Conservation (phyloP, 2,797 vertebrate species). For the Girardinus metallicus region DNA sequence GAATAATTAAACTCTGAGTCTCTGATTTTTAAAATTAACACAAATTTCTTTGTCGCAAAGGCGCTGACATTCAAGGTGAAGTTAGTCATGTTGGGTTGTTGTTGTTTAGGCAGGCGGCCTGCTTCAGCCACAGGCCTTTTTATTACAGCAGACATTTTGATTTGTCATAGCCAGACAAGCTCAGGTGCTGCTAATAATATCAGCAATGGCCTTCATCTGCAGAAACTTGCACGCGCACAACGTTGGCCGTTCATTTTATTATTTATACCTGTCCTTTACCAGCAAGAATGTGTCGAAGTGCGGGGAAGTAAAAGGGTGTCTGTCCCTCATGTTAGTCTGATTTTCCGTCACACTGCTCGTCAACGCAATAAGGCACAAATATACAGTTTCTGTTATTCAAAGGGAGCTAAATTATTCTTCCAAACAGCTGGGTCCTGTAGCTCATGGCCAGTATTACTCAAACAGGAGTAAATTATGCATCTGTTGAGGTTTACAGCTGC, state of each 20-base stretch:
- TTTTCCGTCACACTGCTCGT: constrained; percentile 5
- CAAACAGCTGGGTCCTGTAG: constrained; percentile 29
- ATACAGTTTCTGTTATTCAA: constrained; percentile 10
- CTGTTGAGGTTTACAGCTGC: constrained; percentile 23
- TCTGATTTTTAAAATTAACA: constrained; percentile 73
- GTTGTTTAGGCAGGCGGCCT: constrained; percentile 23
- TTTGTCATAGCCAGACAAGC: constrained; percentile 26
- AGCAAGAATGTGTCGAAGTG: constrained; percentile 1
- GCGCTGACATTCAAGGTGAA: constrained; percentile 60
- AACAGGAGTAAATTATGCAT: constrained; percentile 26
- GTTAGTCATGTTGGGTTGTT: constrained; percentile 37
- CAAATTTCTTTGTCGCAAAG: constrained; percentile 54
- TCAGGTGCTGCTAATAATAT: constrained; percentile 45
- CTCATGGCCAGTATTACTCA: constrained; percentile 24
- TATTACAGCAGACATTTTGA: constrained; percentile 45
- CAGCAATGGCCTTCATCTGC: constrained; percentile 18
- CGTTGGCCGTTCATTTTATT: background rate
- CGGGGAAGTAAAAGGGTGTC: background rate
- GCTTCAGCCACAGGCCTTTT: constrained; percentile 47
- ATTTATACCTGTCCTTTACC: background rate
- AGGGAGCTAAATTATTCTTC: constrained; percentile 1
- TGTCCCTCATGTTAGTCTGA: constrained; percentile 13
- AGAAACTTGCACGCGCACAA: constrained; percentile 3
- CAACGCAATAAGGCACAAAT: constrained; percentile 21
- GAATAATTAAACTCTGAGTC: constrained; percentile 76